Conservation (phyloP, 2,113 vertebrate species). For the Onychostruthus taczanowskii region DNA sequence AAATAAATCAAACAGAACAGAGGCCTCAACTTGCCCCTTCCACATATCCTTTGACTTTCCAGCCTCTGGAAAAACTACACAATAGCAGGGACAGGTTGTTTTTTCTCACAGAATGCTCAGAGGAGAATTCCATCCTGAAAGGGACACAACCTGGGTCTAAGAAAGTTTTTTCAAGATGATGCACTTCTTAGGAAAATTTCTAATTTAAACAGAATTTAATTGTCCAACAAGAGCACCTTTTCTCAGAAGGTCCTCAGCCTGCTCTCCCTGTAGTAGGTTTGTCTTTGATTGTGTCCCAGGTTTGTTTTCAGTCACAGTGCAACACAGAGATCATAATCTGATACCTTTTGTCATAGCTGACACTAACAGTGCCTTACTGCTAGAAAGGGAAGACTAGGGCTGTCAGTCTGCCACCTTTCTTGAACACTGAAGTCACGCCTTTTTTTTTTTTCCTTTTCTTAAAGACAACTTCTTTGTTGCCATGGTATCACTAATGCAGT, state of each 20-base stretch:
- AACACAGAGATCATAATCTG: slow-evolving; percentile 5
- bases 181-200: neutral
- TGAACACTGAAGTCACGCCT: slow-evolving; percentile 17
- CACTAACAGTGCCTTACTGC: neutral
- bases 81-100: neutral
- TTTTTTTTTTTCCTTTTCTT: neutral
- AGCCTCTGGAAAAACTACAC: neutral
- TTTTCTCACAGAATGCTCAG: neutral
- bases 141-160: neutral
- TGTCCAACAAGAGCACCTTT: neutral
- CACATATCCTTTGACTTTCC: fast-evolving
- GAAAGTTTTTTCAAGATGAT: neutral
- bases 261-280: neutral
- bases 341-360: slow-evolving; percentile 42
- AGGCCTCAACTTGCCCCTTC: neutral
- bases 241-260: neutral
- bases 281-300: neutral
- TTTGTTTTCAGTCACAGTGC: neutral
- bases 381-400: neutral
- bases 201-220: neutral
- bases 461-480: slow-evolving; percentile 51
- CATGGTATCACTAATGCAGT: slow-evolving; percentile 53
- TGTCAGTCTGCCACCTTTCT: slow-evolving; percentile 57
- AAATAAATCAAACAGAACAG: neutral
- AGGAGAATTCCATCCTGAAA: neutral